Evolutionary conservation across 35 echinoderm and acorn worm species (phyloP), one percentile per base, ranked within the genome.

Genomic region (Diadema setosum): DNA sequence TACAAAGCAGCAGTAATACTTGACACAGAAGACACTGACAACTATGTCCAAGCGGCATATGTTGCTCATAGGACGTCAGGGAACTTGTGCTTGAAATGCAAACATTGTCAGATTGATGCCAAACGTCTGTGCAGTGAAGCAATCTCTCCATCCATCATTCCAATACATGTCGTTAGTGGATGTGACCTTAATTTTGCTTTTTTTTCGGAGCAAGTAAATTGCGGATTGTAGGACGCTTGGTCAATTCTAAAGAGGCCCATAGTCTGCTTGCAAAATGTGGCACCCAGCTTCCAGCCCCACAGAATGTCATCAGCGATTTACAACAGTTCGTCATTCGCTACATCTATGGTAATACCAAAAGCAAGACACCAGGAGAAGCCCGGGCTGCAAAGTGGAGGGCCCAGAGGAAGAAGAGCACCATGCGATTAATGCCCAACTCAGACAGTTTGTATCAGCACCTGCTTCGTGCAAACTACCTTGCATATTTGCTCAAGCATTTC

Each of bases 11-110:
- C 85, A 24, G 63, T 87, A 39, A 33, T 49, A 46, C 37, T 75
- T 75, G 42, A 70, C 15, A 87, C 85, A 20, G 50, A 85, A 25
- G 49, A 85, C 40, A 85, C 83, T 37, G 83, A 85, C 21, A 85
- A 85, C 34, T 85, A 85, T 85, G 83, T 85, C 26, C 83, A 64
- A 39, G 83, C 83, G 43, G 50, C 83, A 85, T 85, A 44, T 87
- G 61, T 75, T 87, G 85, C 85, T 4, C 85, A 87, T 2, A 87
- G n/a, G 17, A 75, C 65, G 39, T 18, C 85, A 5, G 61, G 85
- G 5, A 21, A 46, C 9, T 18, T 87, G 3, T 75, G 45, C 44
- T 6, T 87, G 20, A 87, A 87, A 48, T 65, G 63, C 23, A 44
- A 87, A 48, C 21, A 17, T 48, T 7, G 52, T n/a, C 20, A 74